These are phyloP conservation scores for Atta colombica DNA, from an alignment of 1,140 invertebrate species.

Conservation along the genomic window DNA sequence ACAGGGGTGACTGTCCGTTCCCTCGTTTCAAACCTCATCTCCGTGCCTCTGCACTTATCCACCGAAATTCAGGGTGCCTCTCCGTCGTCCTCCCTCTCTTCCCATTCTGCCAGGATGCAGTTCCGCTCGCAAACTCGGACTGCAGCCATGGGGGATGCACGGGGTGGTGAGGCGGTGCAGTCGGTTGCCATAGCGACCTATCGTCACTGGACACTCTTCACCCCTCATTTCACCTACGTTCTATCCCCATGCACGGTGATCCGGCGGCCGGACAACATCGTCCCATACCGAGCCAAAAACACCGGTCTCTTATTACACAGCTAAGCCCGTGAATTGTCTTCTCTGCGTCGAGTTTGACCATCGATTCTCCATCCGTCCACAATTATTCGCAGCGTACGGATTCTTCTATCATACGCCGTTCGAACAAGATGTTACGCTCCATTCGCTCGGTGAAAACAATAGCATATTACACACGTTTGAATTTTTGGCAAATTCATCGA, in stretches of 20 bases:
- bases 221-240: constrained; percentile 77
- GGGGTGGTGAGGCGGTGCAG: constrained; percentile 84
- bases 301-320: constrained; percentile 86
- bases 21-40: constrained; percentile 61
- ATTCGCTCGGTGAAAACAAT: constrained; percentile 33
- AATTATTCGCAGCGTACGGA: constrained; percentile 43
- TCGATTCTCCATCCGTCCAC: constrained; percentile 57
- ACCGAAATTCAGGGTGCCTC: constrained; percentile 78
- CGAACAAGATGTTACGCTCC: constrained; percentile 62
- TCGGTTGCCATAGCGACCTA: constrained; percentile 86
- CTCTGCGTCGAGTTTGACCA: constrained; percentile 68
- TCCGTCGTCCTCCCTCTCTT: constrained; percentile 58
- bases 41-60: constrained; percentile 75
- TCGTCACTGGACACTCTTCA: constrained; percentile 85
- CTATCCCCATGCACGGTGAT: constrained; percentile 79
- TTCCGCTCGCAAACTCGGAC: constrained; percentile 83
- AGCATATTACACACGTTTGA: constrained; percentile 24
- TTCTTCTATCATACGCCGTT: constrained; percentile 29
- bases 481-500: constrained; percentile 29
- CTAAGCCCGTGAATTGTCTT: constrained; percentile 85
- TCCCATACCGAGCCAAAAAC: constrained; percentile 85
- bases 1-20: constrained; percentile 77
- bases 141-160: constrained; percentile 83
- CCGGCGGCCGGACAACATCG: constrained; percentile 82
- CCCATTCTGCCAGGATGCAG: constrained; percentile 77